Evolutionary conservation across 2,888 invertebrate genomes (phyloP).

Genomic region (Coelogynopora nodosa): DNA sequence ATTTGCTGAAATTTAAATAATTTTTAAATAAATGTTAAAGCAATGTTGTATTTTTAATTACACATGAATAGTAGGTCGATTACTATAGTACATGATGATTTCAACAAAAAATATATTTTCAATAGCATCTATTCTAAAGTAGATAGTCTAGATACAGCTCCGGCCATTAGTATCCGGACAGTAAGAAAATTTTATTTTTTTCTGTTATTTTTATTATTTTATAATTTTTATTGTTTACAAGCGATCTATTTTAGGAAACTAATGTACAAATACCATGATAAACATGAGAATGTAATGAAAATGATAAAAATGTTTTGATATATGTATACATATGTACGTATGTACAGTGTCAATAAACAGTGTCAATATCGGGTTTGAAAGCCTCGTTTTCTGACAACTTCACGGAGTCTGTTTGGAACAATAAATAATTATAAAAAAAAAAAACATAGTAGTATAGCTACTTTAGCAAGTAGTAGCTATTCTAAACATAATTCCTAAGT

Average conservation of each 20-base stretch:
- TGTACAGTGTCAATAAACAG: background rate
- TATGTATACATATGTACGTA: background rate
- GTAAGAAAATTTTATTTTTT: background rate
- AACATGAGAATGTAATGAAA: background rate
- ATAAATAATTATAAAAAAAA: too few relatives aligned
- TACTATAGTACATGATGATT: too few relatives aligned
- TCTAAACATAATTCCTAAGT: too few relatives aligned
- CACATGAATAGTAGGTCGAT: too few relatives aligned
- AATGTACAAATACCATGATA: background rate
- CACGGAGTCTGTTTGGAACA: conserved; percentile 6
- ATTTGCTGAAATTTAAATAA: too few relatives aligned
- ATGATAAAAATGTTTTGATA: background rate
- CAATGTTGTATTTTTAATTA: too few relatives aligned
- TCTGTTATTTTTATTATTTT: background rate
- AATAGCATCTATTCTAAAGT: too few relatives aligned
- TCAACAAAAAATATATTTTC: too few relatives aligned
- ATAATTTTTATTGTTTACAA: background rate
- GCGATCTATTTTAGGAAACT: background rate
- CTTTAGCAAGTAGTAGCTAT: too few relatives aligned
- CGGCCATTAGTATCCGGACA: background rate
- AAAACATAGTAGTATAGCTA: too few relatives aligned
- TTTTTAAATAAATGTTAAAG: too few relatives aligned
- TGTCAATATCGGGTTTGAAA: conserved; percentile 10
- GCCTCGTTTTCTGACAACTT: conserved; percentile 12
- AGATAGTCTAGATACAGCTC: too few relatives aligned